Base-by-base conservation (phyloP, 2,888 invertebrate species). In the Amiota communis region DNA sequence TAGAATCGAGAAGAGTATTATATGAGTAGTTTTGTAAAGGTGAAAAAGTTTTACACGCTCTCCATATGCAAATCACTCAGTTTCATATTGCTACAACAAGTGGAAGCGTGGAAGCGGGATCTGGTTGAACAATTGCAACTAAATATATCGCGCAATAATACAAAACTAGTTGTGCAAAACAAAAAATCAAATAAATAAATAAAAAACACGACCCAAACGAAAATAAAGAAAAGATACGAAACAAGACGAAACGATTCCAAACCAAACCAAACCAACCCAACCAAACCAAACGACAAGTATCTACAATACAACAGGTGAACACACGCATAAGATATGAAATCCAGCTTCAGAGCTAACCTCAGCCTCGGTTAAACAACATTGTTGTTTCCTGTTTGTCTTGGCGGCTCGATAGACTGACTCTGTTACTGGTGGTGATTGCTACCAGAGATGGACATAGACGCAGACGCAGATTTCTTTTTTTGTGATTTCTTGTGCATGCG, bases 261-360 rank as follows among this genome's bases (percentile, higher is more conserved):
- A 64, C 64, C 17, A 23, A 64, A 64, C 64, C 17, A 23, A 17
- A 61, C 10, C 61, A 61, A 61, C 64, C 17, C 10, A 64, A 64
- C 64, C 17, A 23, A 17, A 61, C 10, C 61, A 61, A 61, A 61
- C 23, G 23, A 13, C 13, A n/a, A n/a, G 53, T 51, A 61, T 61
- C 17, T 61, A 61, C 80, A 81, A 78, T 81, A 79, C 81, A 83
- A 81, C 82, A 83, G 82, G 82, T 84, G 84, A 83, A 83, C 81
- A 81, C 84, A 81, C 80, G 70, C 48, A 75, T 78, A 84, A 81
- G 81, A 81, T 81, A 83, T 81, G 78, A 84, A 82, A 78, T 79
- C 49, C 59, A 74, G 74, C 74, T 70, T 71, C 77, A 79, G 79
- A 51, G 53, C 4, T 36, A 36, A 36, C 36, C 36, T 36, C 36